Evolutionary conservation across 2,888 invertebrate genomes (phyloP), one percentile per base, ranked within the genome.

Genomic region (Notocelia uddmanniana): DNA sequence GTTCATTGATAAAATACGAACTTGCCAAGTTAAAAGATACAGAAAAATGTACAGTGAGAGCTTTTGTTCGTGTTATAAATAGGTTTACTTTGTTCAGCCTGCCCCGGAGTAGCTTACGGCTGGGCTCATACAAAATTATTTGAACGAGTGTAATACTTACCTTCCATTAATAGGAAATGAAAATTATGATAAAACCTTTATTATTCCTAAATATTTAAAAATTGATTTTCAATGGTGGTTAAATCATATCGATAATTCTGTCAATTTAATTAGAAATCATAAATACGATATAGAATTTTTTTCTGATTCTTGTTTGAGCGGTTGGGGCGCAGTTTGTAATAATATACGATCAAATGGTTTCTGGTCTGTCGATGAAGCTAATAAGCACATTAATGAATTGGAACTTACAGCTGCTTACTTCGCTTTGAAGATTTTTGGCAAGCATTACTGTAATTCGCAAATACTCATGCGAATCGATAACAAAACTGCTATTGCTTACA

Each of bases 41-140:
- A 26, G 19, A 50, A 18, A 5, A 18, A n/a, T 70, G 70, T 26
- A 62, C 62, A 23, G 48, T 70, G 1, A 55, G 70, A 37, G 0
- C 34, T 9, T 70, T 63, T 57, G 57, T 64, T 19, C 63, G 54
- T 21, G 21, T 70, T 13, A 48, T 70, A n/a, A n/a, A n/a, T n/a
- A n/a, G 70, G 70, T 1, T 13, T 63, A 19, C 63, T 63, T 63
- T 26, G 23, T 21, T 63, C 50, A 13, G 68, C 48, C 18, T 67
- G 67, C 26, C 57, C 41, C 3, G 67, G 57, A 9, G 15, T 57
- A 23, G 26, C 57, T 18, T 67, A 67, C 18, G 57, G 69, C 13
- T 62, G 62, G 69, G 54, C 41, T 13, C 54, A 69, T 45, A 69
- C 52, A 23, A 69, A 69, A 18, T 6, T 62, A 26, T 54, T 69